Base-by-base conservation (phyloP, 2,113 vertebrate species). In the Gymnarchus niloticus region DNA sequence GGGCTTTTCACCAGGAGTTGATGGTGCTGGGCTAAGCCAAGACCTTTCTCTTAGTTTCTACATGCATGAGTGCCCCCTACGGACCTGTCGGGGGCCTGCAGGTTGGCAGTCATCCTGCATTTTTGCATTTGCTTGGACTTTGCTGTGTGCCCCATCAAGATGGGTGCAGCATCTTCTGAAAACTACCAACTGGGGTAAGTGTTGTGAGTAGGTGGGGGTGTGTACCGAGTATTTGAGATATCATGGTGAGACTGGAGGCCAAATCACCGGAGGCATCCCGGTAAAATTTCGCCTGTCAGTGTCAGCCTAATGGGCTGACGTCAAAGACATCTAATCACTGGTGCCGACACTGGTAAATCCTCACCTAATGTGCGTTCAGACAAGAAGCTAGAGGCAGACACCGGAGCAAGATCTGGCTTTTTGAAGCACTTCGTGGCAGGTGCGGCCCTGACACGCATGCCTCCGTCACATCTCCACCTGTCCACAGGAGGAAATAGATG, bases 261-360 rank as follows among this genome's bases (percentile, higher is more conserved):
- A 7, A 25, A 48, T 82, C 44, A 52, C 14, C 21, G 6, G 51
- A 82, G 80, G 12, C 51, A 89, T 87, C 89, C 93, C 92, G 77
- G 0, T 23, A 87, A 88, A 91, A 87, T 93, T 92, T 92, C 93
- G 94, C 93, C 94, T 93, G 88, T 95, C 93, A 89, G 87, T 92
- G 91, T 89, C 56, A 86, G 90, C 92, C 94, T 95, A 93, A 96
- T 92, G 93, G 94, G 93, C 93, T 94, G 96, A 93, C 93, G 93
- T 93, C 94, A 90, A 89, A 91, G 93, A 94, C 91, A 88, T 94
- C 94, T 96, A 93, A 95, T 97, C 95, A 93, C 94, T 90, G 59
- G 87, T n/a, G 90, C 94, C 93, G 95, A 93, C 91, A 88, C 91
- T 89, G 90, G 89, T 93, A 92, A 92, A 94, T 95, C 94, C 94